These are phyloP conservation scores for Bombus sylvicola DNA, from an alignment of 1,140 invertebrate species.

Conservation along the genomic window DNA sequence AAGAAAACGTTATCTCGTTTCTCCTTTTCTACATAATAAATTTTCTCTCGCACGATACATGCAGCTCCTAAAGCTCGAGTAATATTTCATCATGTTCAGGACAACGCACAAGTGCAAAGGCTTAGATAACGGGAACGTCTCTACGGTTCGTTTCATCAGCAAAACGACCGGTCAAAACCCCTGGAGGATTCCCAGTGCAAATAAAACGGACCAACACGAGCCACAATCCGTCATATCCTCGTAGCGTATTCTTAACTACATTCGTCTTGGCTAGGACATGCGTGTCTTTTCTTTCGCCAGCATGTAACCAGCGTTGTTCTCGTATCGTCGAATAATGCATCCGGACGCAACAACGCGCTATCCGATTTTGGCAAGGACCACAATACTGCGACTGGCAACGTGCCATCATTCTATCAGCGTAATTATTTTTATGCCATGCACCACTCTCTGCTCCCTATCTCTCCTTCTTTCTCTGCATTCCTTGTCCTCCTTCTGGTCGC, in stretches of 20 bases:
- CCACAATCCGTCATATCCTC: conserved; percentile 47
- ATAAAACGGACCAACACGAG: conserved; percentile 28
- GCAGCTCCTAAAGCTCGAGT: conserved; percentile 1
- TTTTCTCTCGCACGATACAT: background rate
- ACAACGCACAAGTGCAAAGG: conserved; percentile 11
- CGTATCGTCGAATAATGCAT: conserved; percentile 70
- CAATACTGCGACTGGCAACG: conserved; percentile 64
- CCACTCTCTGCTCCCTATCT: background rate
- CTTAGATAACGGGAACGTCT: conserved; percentile 16
- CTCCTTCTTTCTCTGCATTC: too few relatives aligned
- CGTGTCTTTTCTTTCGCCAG: conserved; percentile 1
- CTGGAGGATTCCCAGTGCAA: background rate
- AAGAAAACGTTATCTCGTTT: background rate
- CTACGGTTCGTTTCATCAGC: conserved; percentile 20
- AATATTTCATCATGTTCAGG: conserved; percentile 41
- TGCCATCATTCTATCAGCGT: conserved; percentile 75
- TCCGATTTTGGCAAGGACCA: conserved; percentile 74
- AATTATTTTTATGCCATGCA: conserved; percentile 76
- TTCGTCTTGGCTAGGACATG: conserved; percentile 17
- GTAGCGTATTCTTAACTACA: background rate
- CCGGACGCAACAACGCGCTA: conserved; percentile 74
- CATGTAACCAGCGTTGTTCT: background rate
- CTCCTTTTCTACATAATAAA: conserved; percentile 38
- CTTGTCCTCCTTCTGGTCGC: too few relatives aligned
- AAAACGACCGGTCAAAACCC: background rate